These are phyloP conservation scores for Todus mexicanus DNA, from an alignment of 2,797 vertebrate genomes.

Conservation along the genomic window DNA sequence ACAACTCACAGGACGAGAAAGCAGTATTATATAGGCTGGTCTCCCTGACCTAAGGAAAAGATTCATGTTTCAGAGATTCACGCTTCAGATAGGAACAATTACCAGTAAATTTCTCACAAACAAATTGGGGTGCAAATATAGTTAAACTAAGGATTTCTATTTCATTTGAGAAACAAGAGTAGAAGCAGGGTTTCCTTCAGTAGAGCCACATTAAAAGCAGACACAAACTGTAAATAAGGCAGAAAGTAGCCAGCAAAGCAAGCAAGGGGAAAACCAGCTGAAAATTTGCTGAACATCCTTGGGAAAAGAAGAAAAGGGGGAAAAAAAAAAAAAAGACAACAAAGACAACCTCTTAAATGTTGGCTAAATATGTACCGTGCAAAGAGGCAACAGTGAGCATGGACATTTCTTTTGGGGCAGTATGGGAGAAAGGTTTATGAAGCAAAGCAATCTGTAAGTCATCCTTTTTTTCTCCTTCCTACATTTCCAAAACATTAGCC, in stretches of 20 bases:
- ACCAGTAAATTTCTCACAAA: not conserved
- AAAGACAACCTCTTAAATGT: not conserved
- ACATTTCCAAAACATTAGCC: not conserved
- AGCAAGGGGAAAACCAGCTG: not conserved
- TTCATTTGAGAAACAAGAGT: not conserved
- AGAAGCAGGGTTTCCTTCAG: not conserved
- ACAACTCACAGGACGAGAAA: fast-evolving
- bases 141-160: not conserved
- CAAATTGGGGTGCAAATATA: not conserved
- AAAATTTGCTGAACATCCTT: not conserved
- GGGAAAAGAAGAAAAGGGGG: too few species aligned
- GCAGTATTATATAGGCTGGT: not conserved
- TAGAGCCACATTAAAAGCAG: not conserved
- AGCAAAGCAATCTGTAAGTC: not conserved
- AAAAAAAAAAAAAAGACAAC: too few species aligned
- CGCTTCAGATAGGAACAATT: not conserved
- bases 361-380: not conserved
- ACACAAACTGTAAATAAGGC: not conserved
- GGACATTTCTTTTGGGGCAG: not conserved
- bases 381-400: not conserved
- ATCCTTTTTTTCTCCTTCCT: not conserved
- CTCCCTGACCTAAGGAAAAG: not conserved
- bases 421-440: not conserved
- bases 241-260: not conserved
- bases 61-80: not conserved